Evolutionary conservation across 1,140 invertebrate genomes (phyloP).

Genomic region (Penaeus vannamei): DNA sequence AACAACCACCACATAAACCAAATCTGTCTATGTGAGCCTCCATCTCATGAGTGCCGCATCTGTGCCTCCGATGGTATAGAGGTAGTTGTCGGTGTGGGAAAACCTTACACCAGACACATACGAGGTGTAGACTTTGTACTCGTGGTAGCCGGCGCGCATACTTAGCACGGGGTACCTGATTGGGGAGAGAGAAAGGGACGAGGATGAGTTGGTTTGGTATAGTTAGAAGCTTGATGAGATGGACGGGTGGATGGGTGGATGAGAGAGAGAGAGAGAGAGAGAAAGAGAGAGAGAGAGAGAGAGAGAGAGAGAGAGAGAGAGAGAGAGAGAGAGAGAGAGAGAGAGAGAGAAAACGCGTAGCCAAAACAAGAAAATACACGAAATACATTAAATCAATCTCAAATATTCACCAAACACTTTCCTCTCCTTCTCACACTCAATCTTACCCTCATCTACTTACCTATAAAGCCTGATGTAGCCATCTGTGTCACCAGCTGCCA

Average conservation of each 20-base stretch:
- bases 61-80: conserved; percentile 91
- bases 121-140: conserved; percentile 91
- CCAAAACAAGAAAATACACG: not conserved
- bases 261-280: too few relatives aligned
- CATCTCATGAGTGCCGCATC: conserved; percentile 94
- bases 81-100: conserved; percentile 86
- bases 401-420: too few relatives aligned
- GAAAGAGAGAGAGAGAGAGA: too few relatives aligned
- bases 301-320: not conserved
- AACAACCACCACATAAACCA: not conserved
- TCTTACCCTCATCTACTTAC: conserved; percentile 70
- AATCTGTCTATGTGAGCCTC: conserved; percentile 76
- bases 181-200: not conserved
- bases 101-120: conserved; percentile 87
- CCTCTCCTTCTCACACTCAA: not conserved
- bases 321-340: not conserved
- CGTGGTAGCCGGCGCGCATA: conserved; percentile 86
- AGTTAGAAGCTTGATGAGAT: too few relatives aligned
- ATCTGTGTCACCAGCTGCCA: conserved; percentile 91
- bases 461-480: conserved; percentile 91
- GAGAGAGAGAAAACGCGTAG: not conserved
- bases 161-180: conserved; percentile 86
- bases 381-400: too few relatives aligned
- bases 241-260: too few relatives aligned
- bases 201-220: too few relatives aligned